Conservation (phyloP, 1,140 invertebrate species). For the Ylistrum balloti region DNA sequence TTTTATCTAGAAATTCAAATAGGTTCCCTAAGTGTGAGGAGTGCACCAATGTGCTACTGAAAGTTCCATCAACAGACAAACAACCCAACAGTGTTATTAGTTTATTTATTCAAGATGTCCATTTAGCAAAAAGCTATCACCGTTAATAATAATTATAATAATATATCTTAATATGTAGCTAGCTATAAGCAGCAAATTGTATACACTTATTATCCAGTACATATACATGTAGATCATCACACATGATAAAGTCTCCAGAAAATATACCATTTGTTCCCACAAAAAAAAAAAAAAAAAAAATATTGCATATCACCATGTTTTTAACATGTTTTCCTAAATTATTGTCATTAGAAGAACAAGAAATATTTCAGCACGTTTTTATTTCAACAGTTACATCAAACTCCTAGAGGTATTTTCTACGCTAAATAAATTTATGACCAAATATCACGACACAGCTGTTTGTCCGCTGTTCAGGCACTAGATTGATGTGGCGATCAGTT, state of each 20-base stretch:
- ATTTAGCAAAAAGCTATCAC: slow-evolving; percentile 62
- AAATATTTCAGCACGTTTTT: background rate
- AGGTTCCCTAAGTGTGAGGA: too few relatives aligned
- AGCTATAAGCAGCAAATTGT: slow-evolving; percentile 58
- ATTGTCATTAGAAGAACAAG: background rate
- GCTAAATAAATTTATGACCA: background rate
- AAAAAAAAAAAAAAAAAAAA: background rate
- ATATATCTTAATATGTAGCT: slow-evolving; percentile 56
- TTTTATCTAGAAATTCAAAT: too few relatives aligned
- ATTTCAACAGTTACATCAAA: slow-evolving; percentile 10
- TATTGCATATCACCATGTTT: slow-evolving; percentile 41
- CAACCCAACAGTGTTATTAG: slow-evolving; percentile 45
- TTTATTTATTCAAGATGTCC: slow-evolving; percentile 58
- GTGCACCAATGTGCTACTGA: too few relatives aligned
- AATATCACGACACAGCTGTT: background rate
- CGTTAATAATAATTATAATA: slow-evolving; percentile 56
- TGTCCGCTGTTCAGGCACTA: background rate
- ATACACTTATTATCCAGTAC: slow-evolving; percentile 43
- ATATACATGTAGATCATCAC: slow-evolving; percentile 29
- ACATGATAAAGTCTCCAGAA: background rate
- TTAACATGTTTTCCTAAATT: background rate
- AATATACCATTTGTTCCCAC: slow-evolving; percentile 44
- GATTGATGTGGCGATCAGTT: background rate
- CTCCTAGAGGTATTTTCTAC: background rate
- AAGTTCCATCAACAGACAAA: background rate